phyloP scores from a whole-genome alignment of 2,797 vertebrate species.

The Phrynocephalus guinanensis region DNA sequence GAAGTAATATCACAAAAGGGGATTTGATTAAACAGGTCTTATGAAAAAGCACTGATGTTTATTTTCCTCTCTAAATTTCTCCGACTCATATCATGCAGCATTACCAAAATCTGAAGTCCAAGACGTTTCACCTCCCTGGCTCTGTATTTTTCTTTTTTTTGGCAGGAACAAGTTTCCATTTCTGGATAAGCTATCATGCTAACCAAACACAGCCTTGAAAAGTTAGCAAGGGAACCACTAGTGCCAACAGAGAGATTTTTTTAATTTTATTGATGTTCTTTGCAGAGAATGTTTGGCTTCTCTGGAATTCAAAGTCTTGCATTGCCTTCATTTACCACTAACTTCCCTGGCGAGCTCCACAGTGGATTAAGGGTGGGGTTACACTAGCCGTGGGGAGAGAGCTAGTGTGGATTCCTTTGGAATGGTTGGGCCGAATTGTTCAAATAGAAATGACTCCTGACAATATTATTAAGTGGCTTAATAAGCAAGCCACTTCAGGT shows the following conservation, averaged over 20 bases:
- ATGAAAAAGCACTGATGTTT: background rate
- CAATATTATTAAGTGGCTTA: too few relatives aligned
- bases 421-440: too few relatives aligned
- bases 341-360: conserved; percentile 14
- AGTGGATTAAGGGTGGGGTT: conserved; percentile 4
- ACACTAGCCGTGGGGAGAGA: too few relatives aligned
- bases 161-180: conserved; percentile 29
- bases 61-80: background rate
- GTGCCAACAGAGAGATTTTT: conserved; percentile 13
- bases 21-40: conserved; percentile 13
- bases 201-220: background rate
- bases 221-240: accelerated
- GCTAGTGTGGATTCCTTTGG: too few relatives aligned
- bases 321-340: conserved; percentile 27
- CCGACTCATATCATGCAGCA: background rate
- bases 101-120: background rate
- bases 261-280: conserved; percentile 17
- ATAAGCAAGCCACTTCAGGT: too few relatives aligned
- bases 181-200: conserved; percentile 1
- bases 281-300: background rate
- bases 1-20: background rate
- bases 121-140: conserved; percentile 32
- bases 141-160: background rate
- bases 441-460: too few relatives aligned
- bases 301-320: conserved; percentile 29